A percentile compares a stretch with the other conserved stretches of the same genome.
Conservation (phyloP, 2,113 vertebrate species). For the Poeciliopsis retropinna region DNA sequence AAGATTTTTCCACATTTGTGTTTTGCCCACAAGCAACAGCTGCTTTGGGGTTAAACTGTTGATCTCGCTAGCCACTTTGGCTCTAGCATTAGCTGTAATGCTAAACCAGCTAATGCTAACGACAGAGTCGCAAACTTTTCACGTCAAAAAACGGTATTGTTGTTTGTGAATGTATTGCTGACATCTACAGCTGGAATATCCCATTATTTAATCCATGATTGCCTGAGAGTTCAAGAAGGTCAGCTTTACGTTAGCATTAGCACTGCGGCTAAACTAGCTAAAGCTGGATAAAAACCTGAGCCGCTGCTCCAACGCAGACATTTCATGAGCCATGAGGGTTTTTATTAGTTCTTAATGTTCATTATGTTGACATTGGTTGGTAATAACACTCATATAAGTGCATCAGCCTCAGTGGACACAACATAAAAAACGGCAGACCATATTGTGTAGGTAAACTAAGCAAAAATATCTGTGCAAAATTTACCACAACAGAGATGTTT, state of each 20-base stretch:
- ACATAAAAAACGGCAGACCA: not conserved
- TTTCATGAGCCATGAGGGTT: no score
- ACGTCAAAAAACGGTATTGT: not conserved
- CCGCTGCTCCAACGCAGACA: not conserved
- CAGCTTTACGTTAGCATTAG: not conserved
- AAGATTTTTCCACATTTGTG: not conserved
- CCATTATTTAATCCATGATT: no score
- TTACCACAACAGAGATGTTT: not conserved
- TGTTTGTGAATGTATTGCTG: no score
- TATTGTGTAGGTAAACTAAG: not conserved
- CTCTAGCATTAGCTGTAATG: not conserved
- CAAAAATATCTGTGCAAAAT: not conserved
- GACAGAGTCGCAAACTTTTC: not conserved
- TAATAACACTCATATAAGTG: not conserved
- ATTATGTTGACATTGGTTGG: not conserved
- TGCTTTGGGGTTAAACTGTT: not conserved
- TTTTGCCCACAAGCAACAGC: not conserved
- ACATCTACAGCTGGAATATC: no score
- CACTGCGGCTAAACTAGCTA: not conserved
- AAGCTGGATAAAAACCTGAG: not conserved
- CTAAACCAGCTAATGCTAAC: not conserved
- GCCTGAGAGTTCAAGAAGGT: not conserved
- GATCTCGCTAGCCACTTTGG: not conserved
- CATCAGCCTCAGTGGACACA: not conserved
- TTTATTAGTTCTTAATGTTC: not conserved